phyloP scores from a whole-genome alignment of 2,797 vertebrate species.

The Acanthurus leucopareius region DNA sequence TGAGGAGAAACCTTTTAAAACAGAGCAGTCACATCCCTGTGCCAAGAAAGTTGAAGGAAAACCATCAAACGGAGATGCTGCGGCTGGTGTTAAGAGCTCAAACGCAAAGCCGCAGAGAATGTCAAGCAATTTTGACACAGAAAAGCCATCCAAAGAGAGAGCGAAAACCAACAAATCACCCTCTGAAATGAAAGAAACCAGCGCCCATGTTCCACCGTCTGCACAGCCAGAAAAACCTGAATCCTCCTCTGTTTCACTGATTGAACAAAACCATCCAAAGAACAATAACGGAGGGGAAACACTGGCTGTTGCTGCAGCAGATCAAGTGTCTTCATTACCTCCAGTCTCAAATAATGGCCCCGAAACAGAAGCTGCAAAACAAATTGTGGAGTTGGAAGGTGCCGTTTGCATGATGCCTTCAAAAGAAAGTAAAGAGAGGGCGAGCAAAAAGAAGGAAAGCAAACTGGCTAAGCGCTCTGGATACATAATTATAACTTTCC shows the following conservation, averaged over 20 bases:
- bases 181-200: constrained; percentile 51
- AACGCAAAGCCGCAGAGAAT: constrained; percentile 35
- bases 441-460: constrained; percentile 81
- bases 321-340: constrained; percentile 47
- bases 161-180: constrained; percentile 30
- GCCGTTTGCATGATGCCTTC: constrained; percentile 87
- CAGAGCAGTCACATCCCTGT: constrained; percentile 10
- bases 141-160: constrained; percentile 37
- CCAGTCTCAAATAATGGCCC: constrained; percentile 30
- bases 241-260: constrained; percentile 35
- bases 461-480: constrained; percentile 86
- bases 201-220: background rate
- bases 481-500: constrained; percentile 85
- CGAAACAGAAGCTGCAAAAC: constrained; percentile 20
- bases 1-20: constrained; percentile 41
- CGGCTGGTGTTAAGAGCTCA: constrained; percentile 37
- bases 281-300: constrained; percentile 19
- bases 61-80: constrained; percentile 25
- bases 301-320: constrained; percentile 13
- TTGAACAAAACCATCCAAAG: constrained; percentile 36
- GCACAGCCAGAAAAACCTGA: constrained; percentile 37
- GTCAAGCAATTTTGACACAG: constrained; percentile 34
- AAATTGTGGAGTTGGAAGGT: constrained; percentile 55
- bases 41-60: constrained; percentile 28
- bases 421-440: constrained; percentile 74